Conservation (phyloP, 2,113 vertebrate species). For the Toxotes chatareus region DNA sequence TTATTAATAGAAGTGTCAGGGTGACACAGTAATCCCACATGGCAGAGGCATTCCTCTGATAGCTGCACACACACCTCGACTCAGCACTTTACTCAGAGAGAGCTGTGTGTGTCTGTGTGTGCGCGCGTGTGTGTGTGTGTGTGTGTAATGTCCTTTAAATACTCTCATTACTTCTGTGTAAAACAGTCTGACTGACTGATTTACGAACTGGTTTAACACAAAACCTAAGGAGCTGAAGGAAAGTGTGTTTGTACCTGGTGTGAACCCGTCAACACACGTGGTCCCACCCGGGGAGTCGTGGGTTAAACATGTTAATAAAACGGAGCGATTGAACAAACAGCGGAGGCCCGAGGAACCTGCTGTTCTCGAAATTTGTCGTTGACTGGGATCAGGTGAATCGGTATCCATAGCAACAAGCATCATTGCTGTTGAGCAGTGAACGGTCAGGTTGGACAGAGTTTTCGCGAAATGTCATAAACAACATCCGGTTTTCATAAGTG, state of each 20-base stretch:
- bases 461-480: too few species aligned
- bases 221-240: too few species aligned
- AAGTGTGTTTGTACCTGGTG: too few species aligned
- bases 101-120: slow-evolving; percentile 9
- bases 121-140: slow-evolving; percentile 7
- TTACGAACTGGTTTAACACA: not conserved
- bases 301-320: too few species aligned
- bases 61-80: slow-evolving; percentile 32
- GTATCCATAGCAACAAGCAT: not conserved
- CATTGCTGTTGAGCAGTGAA: too few species aligned
- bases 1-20: slow-evolving; percentile 70
- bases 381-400: too few species aligned
- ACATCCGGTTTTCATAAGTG: too few species aligned
- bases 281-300: too few species aligned
- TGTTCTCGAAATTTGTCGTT: not conserved
- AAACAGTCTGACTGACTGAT: not conserved
- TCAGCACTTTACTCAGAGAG: not conserved
- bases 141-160: not conserved
- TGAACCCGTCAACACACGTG: too few species aligned
- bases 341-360: too few species aligned
- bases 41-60: slow-evolving; percentile 52
- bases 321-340: too few species aligned
- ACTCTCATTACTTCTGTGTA: not conserved
- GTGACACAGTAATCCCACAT: slow-evolving; percentile 63
- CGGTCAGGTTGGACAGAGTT: not conserved